Conservation (phyloP, 2,797 vertebrate genomes). For the Capromys pilorides region DNA sequence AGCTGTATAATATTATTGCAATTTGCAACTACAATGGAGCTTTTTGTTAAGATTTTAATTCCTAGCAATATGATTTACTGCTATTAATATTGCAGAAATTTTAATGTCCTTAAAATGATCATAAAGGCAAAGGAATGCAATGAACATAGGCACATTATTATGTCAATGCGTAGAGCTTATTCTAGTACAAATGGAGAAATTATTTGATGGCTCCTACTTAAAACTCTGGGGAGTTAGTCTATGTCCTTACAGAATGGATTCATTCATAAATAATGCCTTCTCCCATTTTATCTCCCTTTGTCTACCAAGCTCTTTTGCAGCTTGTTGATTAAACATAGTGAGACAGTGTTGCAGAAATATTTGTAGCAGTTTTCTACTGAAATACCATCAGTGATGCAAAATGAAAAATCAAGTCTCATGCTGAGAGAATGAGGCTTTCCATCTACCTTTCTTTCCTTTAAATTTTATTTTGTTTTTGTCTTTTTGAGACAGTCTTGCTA, state of each 20-base stretch:
- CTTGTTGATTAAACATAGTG: neutral
- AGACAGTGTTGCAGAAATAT: neutral
- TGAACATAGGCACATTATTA: neutral
- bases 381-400: neutral
- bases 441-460: too few relatives aligned
- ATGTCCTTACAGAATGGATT: neutral
- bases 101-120: constrained; percentile 37
- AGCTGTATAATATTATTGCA: neutral
- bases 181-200: neutral
- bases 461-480: too few relatives aligned
- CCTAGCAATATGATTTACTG: constrained; percentile 43
- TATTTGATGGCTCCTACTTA: neutral
- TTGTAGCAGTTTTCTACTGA: constrained; percentile 21
- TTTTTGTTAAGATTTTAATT: constrained; percentile 45
- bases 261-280: neutral
- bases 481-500: too few relatives aligned
- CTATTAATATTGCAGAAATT: constrained; percentile 54
- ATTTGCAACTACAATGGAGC: constrained; percentile 11
- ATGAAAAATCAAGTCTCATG: neutral
- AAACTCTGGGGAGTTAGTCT: neutral
- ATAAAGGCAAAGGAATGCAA: constrained; percentile 38
- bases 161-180: neutral
- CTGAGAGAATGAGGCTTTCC: neutral
- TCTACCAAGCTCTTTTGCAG: neutral
- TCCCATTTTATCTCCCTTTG: neutral